Base-by-base conservation (phyloP, 1,140 invertebrate species). In the Phthorimaea operculella region DNA sequence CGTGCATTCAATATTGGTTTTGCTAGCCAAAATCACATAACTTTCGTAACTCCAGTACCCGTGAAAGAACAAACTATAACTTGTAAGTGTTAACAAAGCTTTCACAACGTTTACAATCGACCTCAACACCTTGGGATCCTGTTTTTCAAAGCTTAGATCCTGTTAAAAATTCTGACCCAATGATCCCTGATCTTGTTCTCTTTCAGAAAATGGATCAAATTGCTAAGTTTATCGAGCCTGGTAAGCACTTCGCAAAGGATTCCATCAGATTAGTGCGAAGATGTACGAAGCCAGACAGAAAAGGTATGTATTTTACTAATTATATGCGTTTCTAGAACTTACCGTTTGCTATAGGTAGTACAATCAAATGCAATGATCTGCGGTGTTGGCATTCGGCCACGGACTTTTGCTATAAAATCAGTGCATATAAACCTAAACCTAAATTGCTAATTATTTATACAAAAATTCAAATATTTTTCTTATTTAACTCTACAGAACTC, bases 271-370 rank as follows among this genome's bases (percentile, higher is more conserved):
- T 99, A 70, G 96, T 99, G 0, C 99, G 99, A 87, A 93, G 98
- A 84, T 99, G 98, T 86, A 99, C 98, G 50, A 99, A 99, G 85
- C 98, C 98, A 50, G 98, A 99, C 83, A 91, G 97, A 74, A 99
- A 98, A 94, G 96, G 96, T 97, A 89, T 74, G 67, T 63, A 50
- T 2, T 39, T 39, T 9, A 39, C n/a, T 39, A 5, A n/a, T 39
- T n/a, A 1, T 10, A 39, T 5, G 36, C 10, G 36, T n/a, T 39
- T 39, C 36, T 39, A 39, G 36, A 39, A 39, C 10, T 9, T 39
- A n/a, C 33, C 8, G n/a, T 39, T 39, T 39, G 3, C 36, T 39
- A 7, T 34, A 11, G 33, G 33, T 39, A 39, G 36, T 39, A n/a
- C 36, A 12, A 28, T 28, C n/a, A n/a, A n/a, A n/a, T n/a, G n/a